phyloP scores from a whole-genome alignment of 2,113 vertebrate species.

The Prinia subflava region DNA sequence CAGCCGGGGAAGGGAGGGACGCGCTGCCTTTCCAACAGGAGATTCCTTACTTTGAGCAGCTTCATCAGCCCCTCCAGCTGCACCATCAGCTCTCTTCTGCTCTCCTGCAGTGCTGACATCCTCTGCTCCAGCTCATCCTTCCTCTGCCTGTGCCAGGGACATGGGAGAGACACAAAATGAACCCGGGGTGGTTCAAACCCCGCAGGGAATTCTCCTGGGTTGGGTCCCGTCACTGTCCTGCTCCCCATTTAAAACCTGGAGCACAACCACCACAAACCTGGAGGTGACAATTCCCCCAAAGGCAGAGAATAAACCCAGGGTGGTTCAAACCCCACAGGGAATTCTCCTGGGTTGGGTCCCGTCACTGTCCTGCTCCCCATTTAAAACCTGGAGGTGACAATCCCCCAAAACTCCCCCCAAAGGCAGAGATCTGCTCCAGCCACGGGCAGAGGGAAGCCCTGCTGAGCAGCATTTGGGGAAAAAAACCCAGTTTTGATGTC shows the following conservation, averaged over 20 bases:
- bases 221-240: neutral
- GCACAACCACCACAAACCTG: accelerated
- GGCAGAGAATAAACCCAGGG: no score
- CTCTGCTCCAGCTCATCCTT: conserved; percentile 95
- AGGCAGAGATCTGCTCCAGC: neutral
- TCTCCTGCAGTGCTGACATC: conserved; percentile 94
- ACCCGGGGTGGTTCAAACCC: neutral
- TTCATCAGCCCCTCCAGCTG: conserved; percentile 97
- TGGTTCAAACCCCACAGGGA: no score
- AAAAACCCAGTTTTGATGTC: neutral
- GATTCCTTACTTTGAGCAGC: conserved; percentile 84
- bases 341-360: no score
- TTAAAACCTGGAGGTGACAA: no score
- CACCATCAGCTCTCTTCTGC: conserved; percentile 93
- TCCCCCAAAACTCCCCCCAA: neutral
- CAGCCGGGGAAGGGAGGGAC: accelerated
- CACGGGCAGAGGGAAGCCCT: neutral
- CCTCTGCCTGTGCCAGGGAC: conserved; percentile 79
- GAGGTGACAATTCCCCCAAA: accelerated
- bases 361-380: no score
- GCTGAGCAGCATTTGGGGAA: neutral
- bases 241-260: neutral
- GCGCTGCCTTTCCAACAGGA: accelerated
- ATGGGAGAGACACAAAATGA: neutral
- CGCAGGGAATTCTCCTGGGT: neutral